These are phyloP conservation scores for Cheilosia soror DNA, from an alignment of 2,888 invertebrate species.

Conservation along the genomic window DNA sequence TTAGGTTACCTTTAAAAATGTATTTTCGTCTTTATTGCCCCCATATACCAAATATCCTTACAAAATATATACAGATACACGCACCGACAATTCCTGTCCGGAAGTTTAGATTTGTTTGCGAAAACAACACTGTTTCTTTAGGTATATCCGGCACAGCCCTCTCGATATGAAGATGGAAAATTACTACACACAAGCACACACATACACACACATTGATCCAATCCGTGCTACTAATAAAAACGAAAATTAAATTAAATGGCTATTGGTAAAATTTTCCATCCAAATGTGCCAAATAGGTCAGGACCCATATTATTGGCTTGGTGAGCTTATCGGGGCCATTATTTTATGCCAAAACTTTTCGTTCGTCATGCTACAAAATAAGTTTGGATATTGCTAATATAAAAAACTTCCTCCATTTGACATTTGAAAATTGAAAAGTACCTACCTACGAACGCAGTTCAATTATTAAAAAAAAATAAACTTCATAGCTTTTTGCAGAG, in stretches of 20 bases:
- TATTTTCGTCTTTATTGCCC: neutral
- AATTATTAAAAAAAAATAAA: conserved; percentile 8
- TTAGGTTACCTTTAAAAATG: neutral
- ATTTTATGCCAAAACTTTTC: conserved; percentile 21
- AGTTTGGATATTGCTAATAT: neutral
- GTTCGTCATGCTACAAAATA: conserved; percentile 7
- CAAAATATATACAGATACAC: neutral
- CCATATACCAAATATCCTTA: neutral
- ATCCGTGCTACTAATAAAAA: conserved; percentile 58
- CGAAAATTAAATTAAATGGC: conserved; percentile 63
- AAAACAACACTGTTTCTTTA: conserved; percentile 10
- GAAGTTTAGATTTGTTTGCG: conserved; percentile 32
- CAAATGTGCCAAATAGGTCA: neutral
- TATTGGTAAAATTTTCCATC: conserved; percentile 42
- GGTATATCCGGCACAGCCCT: neutral
- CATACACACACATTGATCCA: neutral
- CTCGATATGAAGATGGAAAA: neutral
- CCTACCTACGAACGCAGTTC: neutral
- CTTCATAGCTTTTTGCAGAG: neutral
- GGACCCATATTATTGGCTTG: neutral
- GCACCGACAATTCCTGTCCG: conserved; percentile 29
- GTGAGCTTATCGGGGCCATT: conserved; percentile 17
- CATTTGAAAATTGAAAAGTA: conserved; percentile 16
- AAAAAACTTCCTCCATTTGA: conserved; percentile 38
- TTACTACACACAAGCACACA: conserved; percentile 16